Evolutionary conservation across 2,797 vertebrate species (phyloP), one percentile per base, ranked within the genome.

Genomic region (Hypotaenidia philippensis): DNA sequence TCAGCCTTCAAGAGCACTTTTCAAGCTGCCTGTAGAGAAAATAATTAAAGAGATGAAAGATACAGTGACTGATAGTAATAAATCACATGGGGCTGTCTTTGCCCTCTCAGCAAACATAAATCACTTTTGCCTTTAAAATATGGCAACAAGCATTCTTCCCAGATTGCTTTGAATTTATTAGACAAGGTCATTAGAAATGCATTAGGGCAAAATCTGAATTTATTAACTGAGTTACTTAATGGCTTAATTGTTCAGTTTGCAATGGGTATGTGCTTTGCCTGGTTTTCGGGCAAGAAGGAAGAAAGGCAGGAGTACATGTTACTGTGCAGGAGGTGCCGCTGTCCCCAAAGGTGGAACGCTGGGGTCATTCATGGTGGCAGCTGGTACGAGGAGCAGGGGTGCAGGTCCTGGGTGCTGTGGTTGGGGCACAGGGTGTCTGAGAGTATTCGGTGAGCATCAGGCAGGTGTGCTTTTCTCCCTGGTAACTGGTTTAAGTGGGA

Each of bases 381-480:
- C 63, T 70, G 94, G 94, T 97, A 85, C 5, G 56, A 96, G 96
- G 96, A 90, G 92, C 80, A 84, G 95, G 96, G 84, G 86, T 95
- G 95, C 96, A 95, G 98, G 97, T 96, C 96, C 97, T 98, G 98
- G 97, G 97, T 93, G 70, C 81, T 88, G 94, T 22, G 44, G 34
- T 36, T 94, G 57, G 66, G 60, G 86, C 95, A 72, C 95, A 70
- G 94, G 44, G 96, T 70, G 78, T 96, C 90, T 97, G 90, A 91
- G 96, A 22, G 45, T 47, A 47, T 44, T 44, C 9, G 18, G 41
- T 44, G 41, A 44, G 41, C 41, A 97, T 96, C 97, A 96, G 94
- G 97, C 98, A 98, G 98, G 97, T 98, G 98, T 95, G 97, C 96
- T 90, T 80, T 56, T 83, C 92, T 91, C 60, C 23, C 16, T 49